Conservation (phyloP, 2,797 vertebrate genomes). For the Acridotheres tristis region DNA sequence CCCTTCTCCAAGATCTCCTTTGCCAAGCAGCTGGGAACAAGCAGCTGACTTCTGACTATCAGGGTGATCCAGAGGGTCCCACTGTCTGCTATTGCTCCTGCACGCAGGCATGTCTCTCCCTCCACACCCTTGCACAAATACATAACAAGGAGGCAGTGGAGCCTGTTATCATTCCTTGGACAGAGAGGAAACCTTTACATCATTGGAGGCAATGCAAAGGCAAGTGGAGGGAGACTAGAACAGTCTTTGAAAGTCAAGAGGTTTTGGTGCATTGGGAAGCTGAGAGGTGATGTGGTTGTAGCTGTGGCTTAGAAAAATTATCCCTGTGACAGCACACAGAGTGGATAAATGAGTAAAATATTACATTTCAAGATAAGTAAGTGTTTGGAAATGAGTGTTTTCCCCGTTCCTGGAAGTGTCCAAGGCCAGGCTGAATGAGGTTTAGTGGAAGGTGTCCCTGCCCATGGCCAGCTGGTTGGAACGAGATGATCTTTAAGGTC, state of each 20-base stretch:
- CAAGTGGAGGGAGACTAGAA: not conserved
- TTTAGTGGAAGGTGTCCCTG: not conserved
- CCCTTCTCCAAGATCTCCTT: not conserved
- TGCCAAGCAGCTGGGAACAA: not conserved
- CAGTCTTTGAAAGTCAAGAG: not conserved
- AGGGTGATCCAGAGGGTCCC: rapidly evolving
- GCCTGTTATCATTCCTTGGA: not conserved
- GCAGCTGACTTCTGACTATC: not conserved
- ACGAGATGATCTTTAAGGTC: not conserved
- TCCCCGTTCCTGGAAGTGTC: not conserved
- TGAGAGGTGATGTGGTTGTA: not conserved
- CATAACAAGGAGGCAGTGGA: not conserved
- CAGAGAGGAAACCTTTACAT: not conserved
- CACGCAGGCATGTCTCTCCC: rapidly evolving
- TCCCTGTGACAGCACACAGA: not conserved
- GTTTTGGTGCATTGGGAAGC: not conserved
- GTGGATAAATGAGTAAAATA: not conserved
- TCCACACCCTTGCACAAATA: not conserved
- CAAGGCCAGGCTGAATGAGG: not conserved
- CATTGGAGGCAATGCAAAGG: rapidly evolving
- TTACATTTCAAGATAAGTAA: not conserved
- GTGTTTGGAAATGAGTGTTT: not conserved
- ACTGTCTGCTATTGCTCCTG: not conserved
- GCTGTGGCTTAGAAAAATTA: not conserved
- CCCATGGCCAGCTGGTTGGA: not conserved